Conservation (phyloP, 2,113 vertebrate species). For the Ginglymostoma cirratum region DNA sequence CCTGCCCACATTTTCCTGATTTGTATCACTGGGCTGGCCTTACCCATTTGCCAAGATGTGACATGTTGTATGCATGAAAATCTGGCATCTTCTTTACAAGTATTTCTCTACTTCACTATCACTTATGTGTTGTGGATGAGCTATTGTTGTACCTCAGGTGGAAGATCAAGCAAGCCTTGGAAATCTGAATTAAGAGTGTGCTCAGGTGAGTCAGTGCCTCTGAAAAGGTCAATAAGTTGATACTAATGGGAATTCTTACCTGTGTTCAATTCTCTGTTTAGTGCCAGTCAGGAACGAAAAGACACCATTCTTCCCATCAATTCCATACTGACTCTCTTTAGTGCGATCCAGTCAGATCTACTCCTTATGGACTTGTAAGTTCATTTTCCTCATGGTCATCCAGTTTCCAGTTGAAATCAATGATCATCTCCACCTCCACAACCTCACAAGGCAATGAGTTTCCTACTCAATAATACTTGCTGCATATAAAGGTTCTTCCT, state of each 20-base stretch:
- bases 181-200: not conserved
- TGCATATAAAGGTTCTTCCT: too few species aligned
- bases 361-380: too few species aligned
- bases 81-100: not conserved
- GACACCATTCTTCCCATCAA: too few species aligned
- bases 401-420: too few species aligned
- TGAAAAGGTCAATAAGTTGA: not conserved
- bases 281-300: not conserved
- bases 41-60: not conserved
- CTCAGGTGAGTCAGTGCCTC: not conserved
- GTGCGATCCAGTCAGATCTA: too few species aligned
- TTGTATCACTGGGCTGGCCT: too few species aligned
- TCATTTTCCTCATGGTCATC: too few species aligned
- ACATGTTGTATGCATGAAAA: not conserved
- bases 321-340: too few species aligned
- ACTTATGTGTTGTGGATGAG: not conserved
- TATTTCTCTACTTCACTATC: not conserved
- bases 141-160: not conserved
- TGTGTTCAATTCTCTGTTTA: not conserved
- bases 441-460: too few species aligned
- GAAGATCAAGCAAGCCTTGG: not conserved
- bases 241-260: not conserved
- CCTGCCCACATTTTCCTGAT: not conserved
- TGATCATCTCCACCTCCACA: too few species aligned
- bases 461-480: too few species aligned